These are phyloP conservation scores for Furcifer pardalis DNA, from an alignment of 2,797 vertebrate genomes.

Conservation along the genomic window DNA sequence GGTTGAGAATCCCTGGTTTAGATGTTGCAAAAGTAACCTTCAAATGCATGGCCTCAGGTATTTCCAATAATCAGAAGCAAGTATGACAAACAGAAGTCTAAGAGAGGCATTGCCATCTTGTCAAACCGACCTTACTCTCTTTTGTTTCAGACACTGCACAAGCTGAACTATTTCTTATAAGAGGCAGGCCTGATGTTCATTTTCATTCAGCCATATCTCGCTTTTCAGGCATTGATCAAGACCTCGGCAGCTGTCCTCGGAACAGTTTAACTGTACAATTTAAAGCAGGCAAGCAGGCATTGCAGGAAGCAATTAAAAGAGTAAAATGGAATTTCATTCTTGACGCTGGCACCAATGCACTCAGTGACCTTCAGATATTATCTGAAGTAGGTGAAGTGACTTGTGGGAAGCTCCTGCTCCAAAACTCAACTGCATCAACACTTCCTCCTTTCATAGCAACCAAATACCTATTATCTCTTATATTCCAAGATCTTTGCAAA, in stretches of 20 bases:
- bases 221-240: conserved; percentile 31
- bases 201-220: conserved; percentile 31
- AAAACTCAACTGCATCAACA: background rate
- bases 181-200: conserved; percentile 26
- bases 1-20: too few relatives aligned
- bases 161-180: conserved; percentile 34
- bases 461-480: background rate
- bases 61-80: conserved; percentile 23
- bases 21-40: conserved; percentile 1
- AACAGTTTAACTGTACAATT: conserved; percentile 33
- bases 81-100: background rate
- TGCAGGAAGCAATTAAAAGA: conserved; percentile 39
- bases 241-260: conserved; percentile 17
- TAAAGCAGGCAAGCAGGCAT: background rate
- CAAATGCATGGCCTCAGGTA: background rate
- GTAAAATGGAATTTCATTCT: conserved; percentile 29
- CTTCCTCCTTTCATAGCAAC: background rate
- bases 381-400: background rate
- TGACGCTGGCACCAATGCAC: background rate
- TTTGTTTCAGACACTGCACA: conserved; percentile 39
- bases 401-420: background rate
- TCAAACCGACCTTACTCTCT: conserved; percentile 16
- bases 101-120: conserved; percentile 28
- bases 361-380: conserved; percentile 23
- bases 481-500: background rate